Evolutionary conservation across 1,140 invertebrate species (phyloP), one percentile per base, ranked within the genome.

Genomic region (Plectrocnemia conspersa): DNA sequence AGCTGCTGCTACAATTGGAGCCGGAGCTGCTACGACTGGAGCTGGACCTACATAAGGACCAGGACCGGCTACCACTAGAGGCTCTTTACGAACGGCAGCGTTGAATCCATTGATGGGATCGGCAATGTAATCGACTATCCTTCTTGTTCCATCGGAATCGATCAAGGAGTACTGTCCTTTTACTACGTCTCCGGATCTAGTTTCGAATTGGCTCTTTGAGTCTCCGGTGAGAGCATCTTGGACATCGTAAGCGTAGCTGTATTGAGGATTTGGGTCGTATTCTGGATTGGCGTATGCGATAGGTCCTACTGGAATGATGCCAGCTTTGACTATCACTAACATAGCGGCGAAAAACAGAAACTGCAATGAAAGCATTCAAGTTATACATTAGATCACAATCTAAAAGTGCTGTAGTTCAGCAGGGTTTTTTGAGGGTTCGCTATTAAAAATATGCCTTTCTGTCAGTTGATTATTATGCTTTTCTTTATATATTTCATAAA

Each of bases 181-280:
- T 7, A 80, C 78, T 41, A 79, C 70, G 57, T 79, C 78, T 35
- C 79, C 79, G 45, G 74, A 70, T 2, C 78, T 69, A 16, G 69
- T 73, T 66, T 81, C 79, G 45, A 77, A 68, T 65, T 80, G 78
- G 56, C 73, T 76, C 66, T 82, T 80, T 59, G 74, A 72, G 60
- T 81, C 79, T 9, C 82, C 78, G 33, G 74, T 82, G 61, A 77
- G 73, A 23, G 74, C 69, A 52, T 82, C 79, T 63, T 79, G 73
- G 16, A 82, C 71, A 42, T 78, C 73, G 63, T 80, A 80, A 19
- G 76, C 75, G 64, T 74, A 80, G 38, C 69, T 72, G 62, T 78
- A 79, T 64, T 78, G 76, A n/a, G 77, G 78, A 55, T 77, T 70
- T 1, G 75, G 70, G 61, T 79, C 77, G 56, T 76, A 79, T 33